A percentile compares a stretch with the other conserved stretches of the same genome.
Conservation (phyloP, 2,113 vertebrate species). For the Eurystomus gularis region DNA sequence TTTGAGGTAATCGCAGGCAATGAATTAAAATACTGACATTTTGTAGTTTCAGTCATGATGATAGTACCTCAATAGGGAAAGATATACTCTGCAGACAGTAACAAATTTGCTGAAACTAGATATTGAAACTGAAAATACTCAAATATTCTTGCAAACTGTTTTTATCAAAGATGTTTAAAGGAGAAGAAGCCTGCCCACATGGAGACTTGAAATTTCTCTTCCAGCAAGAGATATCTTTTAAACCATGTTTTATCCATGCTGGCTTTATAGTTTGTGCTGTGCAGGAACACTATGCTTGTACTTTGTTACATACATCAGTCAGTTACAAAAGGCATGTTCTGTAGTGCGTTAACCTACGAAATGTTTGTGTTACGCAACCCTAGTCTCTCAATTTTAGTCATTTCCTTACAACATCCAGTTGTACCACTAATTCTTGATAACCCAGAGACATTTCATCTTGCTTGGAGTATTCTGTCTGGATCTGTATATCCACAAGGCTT, state of each 20-base stretch:
- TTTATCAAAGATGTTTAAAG: not conserved
- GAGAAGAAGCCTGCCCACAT: not conserved
- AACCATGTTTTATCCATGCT: not conserved
- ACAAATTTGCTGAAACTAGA: not conserved
- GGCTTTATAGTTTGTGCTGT: not conserved
- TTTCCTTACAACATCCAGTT: not conserved
- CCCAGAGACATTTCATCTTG: not conserved
- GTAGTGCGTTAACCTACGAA: not conserved
- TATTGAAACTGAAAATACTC: not conserved
- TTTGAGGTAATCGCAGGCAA: not conserved
- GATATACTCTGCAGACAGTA: not conserved
- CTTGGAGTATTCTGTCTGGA: not conserved
- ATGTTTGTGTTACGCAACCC: rapidly evolving
- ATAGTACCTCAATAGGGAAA: not conserved
- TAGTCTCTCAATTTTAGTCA: not conserved
- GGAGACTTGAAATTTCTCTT: not conserved
- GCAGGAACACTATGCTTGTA: not conserved
- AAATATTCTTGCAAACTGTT: not conserved
- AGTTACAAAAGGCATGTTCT: not conserved
- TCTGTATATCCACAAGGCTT: not conserved
- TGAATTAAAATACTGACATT: not conserved
- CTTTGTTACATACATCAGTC: not conserved
- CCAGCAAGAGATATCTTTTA: not conserved
- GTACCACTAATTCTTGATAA: not conserved
- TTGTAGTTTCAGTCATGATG: not conserved